Base-by-base conservation (phyloP, 1,140 invertebrate species). In the Diorhabda elongata region DNA sequence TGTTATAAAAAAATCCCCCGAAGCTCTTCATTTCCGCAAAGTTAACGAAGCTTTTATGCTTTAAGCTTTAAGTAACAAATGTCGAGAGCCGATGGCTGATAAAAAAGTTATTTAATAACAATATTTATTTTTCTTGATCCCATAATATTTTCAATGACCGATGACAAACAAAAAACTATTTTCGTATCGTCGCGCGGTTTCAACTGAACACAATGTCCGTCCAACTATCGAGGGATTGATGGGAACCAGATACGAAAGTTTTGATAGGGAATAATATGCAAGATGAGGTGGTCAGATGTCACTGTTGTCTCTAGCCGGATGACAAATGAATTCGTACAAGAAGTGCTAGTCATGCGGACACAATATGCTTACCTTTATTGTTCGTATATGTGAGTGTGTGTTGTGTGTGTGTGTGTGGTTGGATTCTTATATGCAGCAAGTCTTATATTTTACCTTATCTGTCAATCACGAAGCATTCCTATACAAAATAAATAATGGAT, bases 231-330 rank as follows among this genome's bases (percentile, higher is more conserved):
- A 67, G 73, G 69, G 73, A 70, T 70, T 69, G 69, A 67, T 75
- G 74, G 68, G 74, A 75, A 75, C 74, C 68, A 61, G 47, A 64
- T 45, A 61, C 57, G 59, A 58, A 67, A 71, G 65, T 74, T 74
- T 72, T 67, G 70, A 70, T 68, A 72, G 66, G 26, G 66, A 64
- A 74, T 74, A 74, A 70, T 71, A 67, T 71, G 70, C 69, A 61
- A 75, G 74, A 75, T 75, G 74, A 75, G 72, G 59, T 72, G 73
- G 73, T 74, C 73, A 74, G 71, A 76, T 76, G 74, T 76, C 74
- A 76, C 74, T 76, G 69, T 69, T 73, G 72, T 75, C 74, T 75
- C 72, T 71, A 61, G 67, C 71, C 9, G 67, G 66, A 76, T 76
- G 74, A 76, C 74, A 76, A 76, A 76, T 76, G 74, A 71, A 76